Evolutionary conservation across 2,888 invertebrate species (phyloP), one percentile per base, ranked within the genome.

Genomic region (Quadroppia sp.): DNA sequence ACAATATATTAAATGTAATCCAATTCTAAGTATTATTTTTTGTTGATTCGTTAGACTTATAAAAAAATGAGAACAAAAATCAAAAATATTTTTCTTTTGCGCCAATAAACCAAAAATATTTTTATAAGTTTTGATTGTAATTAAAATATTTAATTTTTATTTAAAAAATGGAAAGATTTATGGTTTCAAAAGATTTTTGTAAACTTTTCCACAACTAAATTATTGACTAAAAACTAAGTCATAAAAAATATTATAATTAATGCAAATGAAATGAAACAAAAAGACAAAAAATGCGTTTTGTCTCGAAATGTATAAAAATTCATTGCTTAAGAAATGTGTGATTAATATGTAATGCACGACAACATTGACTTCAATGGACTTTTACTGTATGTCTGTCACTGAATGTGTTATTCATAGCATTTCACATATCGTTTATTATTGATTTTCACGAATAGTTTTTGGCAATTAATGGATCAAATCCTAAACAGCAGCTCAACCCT

Each of bases 301-400:
- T 50, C 23, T 50, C 53, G 23, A 20, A 50, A 20, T 50, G n/a
- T 23, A 50, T 50, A n/a, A 50, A n/a, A n/a, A 36, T 36, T 36
- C 36, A 36, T 36, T 53, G 53, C 7, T 20, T 53, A 20, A 32
- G 25, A 25, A 67, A 30, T 67, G 67, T 17, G 30, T 25, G 15
- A 67, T 67, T 36, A 40, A 13, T 45, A 67, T 67, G 45, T 67
- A 17, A 15, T 40, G 40, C 45, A 67, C 45, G 67, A 42, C 67
- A 23, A 1, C 36, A 40, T 1, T 15, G 59, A 67, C 25, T 32
- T 23, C 2, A 48, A 20, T 48, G 48, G 20, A n/a, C 20, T 2
- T n/a, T 45, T n/a, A n/a, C n/a, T n/a, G n/a, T 7, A 36, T 36
- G 36, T 7, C 9, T 36, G 36, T 9, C 36, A 36, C 4, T 36